Evolutionary conservation across 2,797 vertebrate species (phyloP).

Genomic region (Phalanger gymnotis): DNA sequence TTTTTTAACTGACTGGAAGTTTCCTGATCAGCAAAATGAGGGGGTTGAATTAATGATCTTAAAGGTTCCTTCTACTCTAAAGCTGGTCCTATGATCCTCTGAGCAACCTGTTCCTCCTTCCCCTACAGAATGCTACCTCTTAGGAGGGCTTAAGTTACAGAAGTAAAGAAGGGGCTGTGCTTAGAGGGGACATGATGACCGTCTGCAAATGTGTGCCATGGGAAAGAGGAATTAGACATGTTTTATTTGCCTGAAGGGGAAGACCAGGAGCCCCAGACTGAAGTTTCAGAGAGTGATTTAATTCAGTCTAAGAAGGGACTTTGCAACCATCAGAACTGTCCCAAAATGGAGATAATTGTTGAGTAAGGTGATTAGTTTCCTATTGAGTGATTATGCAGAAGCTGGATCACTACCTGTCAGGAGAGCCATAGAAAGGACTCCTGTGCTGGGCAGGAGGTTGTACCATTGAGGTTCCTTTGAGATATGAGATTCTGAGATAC

Average conservation of each 20-base stretch:
- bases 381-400: neutral
- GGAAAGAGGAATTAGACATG: neutral
- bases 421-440: neutral
- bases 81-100: neutral
- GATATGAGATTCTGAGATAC: neutral
- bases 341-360: neutral
- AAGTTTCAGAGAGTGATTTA: neutral
- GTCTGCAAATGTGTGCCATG: neutral
- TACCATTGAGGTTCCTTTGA: neutral
- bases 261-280: neutral
- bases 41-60: neutral
- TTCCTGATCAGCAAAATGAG: neutral
- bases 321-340: neutral
- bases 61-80: neutral
- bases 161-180: neutral
- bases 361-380: neutral
- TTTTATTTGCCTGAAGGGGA: neutral
- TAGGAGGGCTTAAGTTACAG: neutral
- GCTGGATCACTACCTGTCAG: neutral
- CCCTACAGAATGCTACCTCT: neutral
- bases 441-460: neutral
- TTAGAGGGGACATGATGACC: neutral
- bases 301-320: neutral
- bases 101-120: neutral
- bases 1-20: neutral